phyloP scores from a whole-genome alignment of 2,888 invertebrate genomes.

The Eupithecia centaureata region DNA sequence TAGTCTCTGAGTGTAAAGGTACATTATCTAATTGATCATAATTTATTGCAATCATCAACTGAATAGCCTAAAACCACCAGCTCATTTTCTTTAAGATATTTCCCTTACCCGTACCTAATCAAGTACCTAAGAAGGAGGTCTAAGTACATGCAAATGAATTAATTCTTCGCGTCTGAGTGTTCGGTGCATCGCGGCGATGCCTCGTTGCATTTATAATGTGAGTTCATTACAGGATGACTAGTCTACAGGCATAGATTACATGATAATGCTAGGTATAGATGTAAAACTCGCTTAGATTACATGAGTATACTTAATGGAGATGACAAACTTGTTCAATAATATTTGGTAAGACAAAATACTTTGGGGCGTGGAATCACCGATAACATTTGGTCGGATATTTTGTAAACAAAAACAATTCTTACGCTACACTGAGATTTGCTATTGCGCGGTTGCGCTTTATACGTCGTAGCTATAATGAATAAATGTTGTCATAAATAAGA shows the following conservation, averaged over 20 bases:
- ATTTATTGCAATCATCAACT: neutral
- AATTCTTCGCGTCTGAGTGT: slow-evolving; percentile 79
- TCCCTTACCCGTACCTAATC: slow-evolving; percentile 52
- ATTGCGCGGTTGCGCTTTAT: too few species aligned
- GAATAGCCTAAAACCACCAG: neutral
- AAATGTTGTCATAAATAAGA: neutral
- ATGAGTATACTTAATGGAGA: neutral
- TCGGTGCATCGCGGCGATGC: slow-evolving; percentile 75
- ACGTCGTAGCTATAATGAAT: neutral
- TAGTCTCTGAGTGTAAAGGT: too few species aligned
- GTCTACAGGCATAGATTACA: slow-evolving; percentile 52
- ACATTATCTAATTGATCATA: too few species aligned
- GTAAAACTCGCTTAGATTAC: slow-evolving; percentile 8
- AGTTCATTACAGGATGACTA: slow-evolving; percentile 77
- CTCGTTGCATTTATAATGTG: slow-evolving; percentile 83
- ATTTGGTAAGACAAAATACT: too few species aligned
- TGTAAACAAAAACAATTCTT: too few species aligned
- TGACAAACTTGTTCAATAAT: neutral
- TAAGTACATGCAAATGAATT: slow-evolving; percentile 83
- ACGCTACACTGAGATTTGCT: too few species aligned
- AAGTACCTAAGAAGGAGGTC: slow-evolving; percentile 61
- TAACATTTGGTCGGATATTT: too few species aligned
- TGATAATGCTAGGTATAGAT: slow-evolving; percentile 12
- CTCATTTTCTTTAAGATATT: slow-evolving; percentile 6
- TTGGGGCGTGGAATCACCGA: too few species aligned